Conservation (phyloP, 2,797 vertebrate genomes). For the Siniperca undulata region DNA sequence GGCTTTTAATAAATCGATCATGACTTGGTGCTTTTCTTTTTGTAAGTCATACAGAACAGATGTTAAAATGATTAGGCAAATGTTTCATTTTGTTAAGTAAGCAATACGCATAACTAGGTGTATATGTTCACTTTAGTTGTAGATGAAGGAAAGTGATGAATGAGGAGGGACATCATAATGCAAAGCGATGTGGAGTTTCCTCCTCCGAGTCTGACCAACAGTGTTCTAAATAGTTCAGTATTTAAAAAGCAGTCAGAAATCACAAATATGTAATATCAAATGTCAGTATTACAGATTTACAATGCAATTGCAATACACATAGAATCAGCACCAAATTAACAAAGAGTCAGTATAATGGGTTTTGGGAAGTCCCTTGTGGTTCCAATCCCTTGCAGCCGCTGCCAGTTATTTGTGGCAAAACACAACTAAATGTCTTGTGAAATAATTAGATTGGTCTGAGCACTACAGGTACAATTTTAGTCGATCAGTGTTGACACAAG, state of each 20-base stretch:
- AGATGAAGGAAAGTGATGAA: background rate
- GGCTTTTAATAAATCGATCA: background rate
- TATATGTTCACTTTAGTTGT: background rate
- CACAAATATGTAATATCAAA: background rate
- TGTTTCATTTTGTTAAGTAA: background rate
- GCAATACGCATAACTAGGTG: background rate
- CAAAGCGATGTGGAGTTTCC: background rate
- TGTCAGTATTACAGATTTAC: background rate
- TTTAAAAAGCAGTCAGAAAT: background rate
- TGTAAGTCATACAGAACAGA: background rate
- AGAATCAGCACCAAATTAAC: background rate
- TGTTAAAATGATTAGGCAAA: background rate
- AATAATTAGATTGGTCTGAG: background rate
- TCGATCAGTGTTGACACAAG: background rate
- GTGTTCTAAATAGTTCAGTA: background rate
- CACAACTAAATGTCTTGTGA: background rate
- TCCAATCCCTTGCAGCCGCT: background rate
- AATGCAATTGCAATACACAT: background rate
- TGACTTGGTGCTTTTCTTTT: background rate
- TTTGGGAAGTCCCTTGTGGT: background rate
- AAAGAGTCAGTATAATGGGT: background rate
- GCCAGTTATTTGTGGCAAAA: background rate
- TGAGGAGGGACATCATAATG: background rate
- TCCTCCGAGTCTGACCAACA: background rate
- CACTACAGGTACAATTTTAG: background rate